These are phyloP conservation scores for Neosalanx taihuensis DNA, from an alignment of 2,797 vertebrate species.

Conservation along the genomic window DNA sequence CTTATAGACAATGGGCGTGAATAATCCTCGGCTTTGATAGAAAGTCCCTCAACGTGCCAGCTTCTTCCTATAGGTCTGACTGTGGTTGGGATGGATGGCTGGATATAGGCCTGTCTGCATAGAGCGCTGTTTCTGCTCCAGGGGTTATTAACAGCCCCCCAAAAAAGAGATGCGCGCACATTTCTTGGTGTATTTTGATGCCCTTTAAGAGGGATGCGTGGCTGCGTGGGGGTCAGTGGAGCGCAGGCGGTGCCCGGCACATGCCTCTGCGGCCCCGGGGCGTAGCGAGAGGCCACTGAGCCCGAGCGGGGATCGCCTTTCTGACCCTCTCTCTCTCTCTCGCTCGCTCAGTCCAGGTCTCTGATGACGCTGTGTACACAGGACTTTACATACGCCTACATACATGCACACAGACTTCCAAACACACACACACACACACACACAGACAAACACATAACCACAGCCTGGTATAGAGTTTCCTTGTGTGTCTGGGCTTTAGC, in stretches of 20 bases:
- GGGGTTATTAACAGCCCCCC: slow-evolving; percentile 50
- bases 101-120: slow-evolving; percentile 42
- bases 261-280: slow-evolving; percentile 15
- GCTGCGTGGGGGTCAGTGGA: slow-evolving; percentile 17
- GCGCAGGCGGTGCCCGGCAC: slow-evolving; percentile 25
- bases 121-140: slow-evolving; percentile 43
- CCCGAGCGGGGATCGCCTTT: slow-evolving; percentile 43
- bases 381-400: background rate
- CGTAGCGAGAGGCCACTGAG: slow-evolving; percentile 27
- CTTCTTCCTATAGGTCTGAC: slow-evolving; percentile 11
- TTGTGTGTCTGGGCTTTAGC: slow-evolving; percentile 39
- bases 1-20: slow-evolving; percentile 26
- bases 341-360: slow-evolving; percentile 23
- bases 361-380: slow-evolving; percentile 3
- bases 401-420: background rate
- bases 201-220: slow-evolving; percentile 45
- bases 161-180: slow-evolving; percentile 52
- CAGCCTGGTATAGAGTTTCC: slow-evolving; percentile 41
- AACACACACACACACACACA: background rate
- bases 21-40: slow-evolving; percentile 26
- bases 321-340: slow-evolving; percentile 22
- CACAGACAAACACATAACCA: background rate
- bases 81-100: background rate
- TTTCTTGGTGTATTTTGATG: slow-evolving; percentile 63
- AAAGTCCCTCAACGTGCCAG: slow-evolving; percentile 16